Conservation (phyloP, 2,113 vertebrate genomes). For the Indri indri region DNA sequence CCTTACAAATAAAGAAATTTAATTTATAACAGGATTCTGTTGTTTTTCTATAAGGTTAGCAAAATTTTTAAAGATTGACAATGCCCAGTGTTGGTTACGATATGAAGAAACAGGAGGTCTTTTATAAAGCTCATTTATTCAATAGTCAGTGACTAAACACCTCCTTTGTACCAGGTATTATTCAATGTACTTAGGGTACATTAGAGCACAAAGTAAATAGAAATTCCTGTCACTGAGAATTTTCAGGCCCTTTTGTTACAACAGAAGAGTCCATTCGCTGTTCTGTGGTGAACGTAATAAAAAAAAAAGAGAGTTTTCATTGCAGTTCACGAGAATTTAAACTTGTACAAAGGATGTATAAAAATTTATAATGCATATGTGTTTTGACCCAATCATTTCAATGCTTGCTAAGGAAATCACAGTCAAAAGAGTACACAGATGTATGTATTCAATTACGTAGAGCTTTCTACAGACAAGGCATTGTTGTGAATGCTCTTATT, state of each 20-base stretch:
- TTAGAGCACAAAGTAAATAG: background rate
- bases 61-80: background rate
- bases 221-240: background rate
- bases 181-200: background rate
- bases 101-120: background rate
- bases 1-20: background rate
- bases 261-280: no score
- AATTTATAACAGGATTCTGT: background rate
- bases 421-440: background rate
- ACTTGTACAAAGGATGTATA: background rate
- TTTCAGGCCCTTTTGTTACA: background rate
- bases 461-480: background rate
- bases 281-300: no score
- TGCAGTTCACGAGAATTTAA: background rate
- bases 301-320: background rate
- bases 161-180: background rate
- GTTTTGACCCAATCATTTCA: background rate
- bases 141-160: background rate
- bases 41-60: background rate
- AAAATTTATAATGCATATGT: background rate
- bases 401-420: background rate
- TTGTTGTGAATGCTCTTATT: background rate
- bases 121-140: background rate
- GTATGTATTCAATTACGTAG: background rate
- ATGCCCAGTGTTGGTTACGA: background rate